A percentile compares a stretch with the other conserved stretches of the same genome.
Conservation (phyloP, 2,113 vertebrate genomes). For the Neolamprologus modestus region DNA sequence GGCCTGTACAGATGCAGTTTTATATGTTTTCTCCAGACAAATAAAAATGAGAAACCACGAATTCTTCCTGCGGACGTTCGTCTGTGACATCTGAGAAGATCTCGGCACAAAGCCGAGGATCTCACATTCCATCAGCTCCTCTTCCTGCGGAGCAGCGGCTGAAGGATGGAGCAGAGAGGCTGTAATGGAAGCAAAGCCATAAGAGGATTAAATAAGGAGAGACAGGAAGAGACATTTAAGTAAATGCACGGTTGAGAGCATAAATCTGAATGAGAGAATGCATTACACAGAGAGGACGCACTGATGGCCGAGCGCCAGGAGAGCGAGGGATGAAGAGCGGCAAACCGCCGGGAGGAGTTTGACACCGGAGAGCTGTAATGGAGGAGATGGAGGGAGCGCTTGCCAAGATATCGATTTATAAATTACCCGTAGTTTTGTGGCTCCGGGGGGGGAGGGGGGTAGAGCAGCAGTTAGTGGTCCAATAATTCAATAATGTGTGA, state of each 20-base stretch:
- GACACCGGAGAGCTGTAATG: slow-evolving; percentile 5
- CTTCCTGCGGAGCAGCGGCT: neutral
- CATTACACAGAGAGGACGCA: slow-evolving; percentile 4
- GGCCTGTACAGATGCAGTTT: neutral
- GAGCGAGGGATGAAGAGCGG: neutral
- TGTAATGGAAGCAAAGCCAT: slow-evolving; percentile 4
- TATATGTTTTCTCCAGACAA: neutral
- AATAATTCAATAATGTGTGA: slow-evolving; percentile 41
- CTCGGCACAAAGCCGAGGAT: neutral
- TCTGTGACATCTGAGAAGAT: neutral
- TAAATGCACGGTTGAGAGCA: slow-evolving; percentile 43
- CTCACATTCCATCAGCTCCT: neutral
- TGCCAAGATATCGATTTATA: slow-evolving; percentile 61
- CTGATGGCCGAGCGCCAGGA: neutral
- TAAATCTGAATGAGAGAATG: neutral
- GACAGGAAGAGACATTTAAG: slow-evolving; percentile 38
- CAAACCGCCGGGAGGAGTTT: neutral
- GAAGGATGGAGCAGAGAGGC: neutral
- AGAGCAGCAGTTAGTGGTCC: slow-evolving; percentile 40
- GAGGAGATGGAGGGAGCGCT: slow-evolving; percentile 26
- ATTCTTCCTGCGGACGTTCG: neutral
- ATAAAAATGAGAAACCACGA: fast-evolving
- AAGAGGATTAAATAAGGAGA: slow-evolving; percentile 20
- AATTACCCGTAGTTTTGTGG: slow-evolving; percentile 28
- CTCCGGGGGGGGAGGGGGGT: neutral